Conservation (phyloP, 2,888 invertebrate species). For the Amaurobius ferox region DNA sequence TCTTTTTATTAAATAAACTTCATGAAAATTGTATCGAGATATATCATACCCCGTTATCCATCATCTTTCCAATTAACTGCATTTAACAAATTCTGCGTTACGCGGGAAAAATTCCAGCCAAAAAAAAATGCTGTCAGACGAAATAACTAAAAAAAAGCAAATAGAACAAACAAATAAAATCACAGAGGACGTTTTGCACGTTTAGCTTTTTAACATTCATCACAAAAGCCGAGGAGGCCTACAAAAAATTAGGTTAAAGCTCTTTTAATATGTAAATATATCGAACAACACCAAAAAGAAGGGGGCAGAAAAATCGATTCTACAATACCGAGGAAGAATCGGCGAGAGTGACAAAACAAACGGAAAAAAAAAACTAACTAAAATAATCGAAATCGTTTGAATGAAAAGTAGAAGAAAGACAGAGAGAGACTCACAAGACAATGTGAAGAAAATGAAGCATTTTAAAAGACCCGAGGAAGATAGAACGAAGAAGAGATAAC, state of each 20-base stretch:
- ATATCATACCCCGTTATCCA: not conserved
- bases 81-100: not conserved
- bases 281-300: slow-evolving; percentile 55
- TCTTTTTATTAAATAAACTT: not conserved
- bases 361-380: slow-evolving; percentile 36
- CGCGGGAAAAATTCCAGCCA: not conserved
- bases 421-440: slow-evolving; percentile 20
- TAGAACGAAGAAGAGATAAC: slow-evolving; percentile 22
- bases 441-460: slow-evolving; percentile 68
- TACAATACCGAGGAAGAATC: slow-evolving; percentile 13
- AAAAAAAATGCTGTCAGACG: not conserved
- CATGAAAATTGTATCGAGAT: not conserved
- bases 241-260: slow-evolving; percentile 68
- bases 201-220: slow-evolving; percentile 63
- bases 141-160: slow-evolving; percentile 1
- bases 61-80: slow-evolving; percentile 12
- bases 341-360: slow-evolving; percentile 16
- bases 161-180: slow-evolving; percentile 11
- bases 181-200: slow-evolving; percentile 17
- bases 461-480: slow-evolving; percentile 59
- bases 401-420: slow-evolving; percentile 49
- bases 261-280: slow-evolving; percentile 71
- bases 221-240: slow-evolving; percentile 39
- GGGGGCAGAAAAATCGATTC: slow-evolving; percentile 66
- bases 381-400: slow-evolving; percentile 70